phyloP scores from a whole-genome alignment of 2,888 invertebrate species.

The Smittia aterrima region DNA sequence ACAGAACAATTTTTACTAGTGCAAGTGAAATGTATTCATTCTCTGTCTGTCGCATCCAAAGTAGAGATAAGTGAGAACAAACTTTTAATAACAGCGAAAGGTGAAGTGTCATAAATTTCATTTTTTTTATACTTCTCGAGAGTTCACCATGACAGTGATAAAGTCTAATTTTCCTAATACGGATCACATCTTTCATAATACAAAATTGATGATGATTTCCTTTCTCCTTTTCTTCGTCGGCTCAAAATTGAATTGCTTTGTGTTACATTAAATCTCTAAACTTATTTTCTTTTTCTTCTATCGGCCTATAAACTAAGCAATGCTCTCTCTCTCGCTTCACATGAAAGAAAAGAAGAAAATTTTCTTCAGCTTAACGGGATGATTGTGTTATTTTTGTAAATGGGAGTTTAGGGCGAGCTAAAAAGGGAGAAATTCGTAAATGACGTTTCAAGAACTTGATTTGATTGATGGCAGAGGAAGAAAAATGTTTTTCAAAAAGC shows the following conservation, averaged over 20 bases:
- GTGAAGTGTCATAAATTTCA: neutral
- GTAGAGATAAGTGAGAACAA: too few relatives aligned
- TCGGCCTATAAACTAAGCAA: too few relatives aligned
- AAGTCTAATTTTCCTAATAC: neutral
- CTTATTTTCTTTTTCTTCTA: neutral
- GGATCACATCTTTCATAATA: conserved; percentile 7
- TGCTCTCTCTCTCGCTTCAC: too few relatives aligned
- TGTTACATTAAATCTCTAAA: neutral
- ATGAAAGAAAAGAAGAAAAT: too few relatives aligned
- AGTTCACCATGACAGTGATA: neutral
- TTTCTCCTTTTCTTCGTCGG: neutral
- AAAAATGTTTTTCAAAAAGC: too few relatives aligned
- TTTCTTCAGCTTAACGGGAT: too few relatives aligned
- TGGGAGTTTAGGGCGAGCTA: too few relatives aligned
- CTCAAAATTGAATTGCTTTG: conserved; percentile 8
- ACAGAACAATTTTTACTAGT: neutral
- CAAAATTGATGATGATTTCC: neutral
- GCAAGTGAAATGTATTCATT: neutral
- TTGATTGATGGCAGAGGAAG: too few relatives aligned
- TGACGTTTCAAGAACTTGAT: too few relatives aligned
- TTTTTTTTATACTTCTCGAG: too few relatives aligned
- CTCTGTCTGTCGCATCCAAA: neutral
- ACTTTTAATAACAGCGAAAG: neutral
- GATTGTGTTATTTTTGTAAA: too few relatives aligned
- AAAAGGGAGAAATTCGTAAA: too few relatives aligned